Conservation (phyloP, 1,140 invertebrate genomes). For the Penaeus japonicus region DNA sequence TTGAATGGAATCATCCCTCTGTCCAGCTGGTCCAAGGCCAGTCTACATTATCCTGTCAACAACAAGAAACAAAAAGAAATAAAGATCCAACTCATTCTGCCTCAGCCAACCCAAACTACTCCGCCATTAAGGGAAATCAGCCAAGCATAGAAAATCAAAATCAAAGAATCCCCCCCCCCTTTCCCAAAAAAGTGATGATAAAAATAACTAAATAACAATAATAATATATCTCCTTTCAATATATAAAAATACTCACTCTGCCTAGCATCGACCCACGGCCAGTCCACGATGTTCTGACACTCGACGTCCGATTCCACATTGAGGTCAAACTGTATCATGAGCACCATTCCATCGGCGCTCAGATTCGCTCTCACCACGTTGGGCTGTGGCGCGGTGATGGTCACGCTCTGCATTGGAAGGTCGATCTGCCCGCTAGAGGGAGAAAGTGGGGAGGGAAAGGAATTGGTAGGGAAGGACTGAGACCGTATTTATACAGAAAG, state of each 20-base stretch:
- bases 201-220: not conserved
- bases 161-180: too few relatives aligned
- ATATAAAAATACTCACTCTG: constrained; percentile 10
- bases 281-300: constrained; percentile 6
- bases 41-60: too few relatives aligned
- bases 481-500: too few relatives aligned
- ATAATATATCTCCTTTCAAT: too few relatives aligned
- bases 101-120: too few relatives aligned
- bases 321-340: constrained; percentile 4
- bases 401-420: not conserved
- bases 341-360: not conserved
- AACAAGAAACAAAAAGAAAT: too few relatives aligned
- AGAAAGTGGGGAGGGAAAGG: not conserved
- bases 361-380: constrained; percentile 1
- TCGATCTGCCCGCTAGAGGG: not conserved
- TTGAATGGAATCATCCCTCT: too few relatives aligned
- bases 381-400: not conserved
- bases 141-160: too few relatives aligned
- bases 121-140: too few relatives aligned
- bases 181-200: not conserved
- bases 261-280: constrained; percentile 7
- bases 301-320: constrained; percentile 18
- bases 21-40: too few relatives aligned
- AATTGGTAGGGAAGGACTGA: too few relatives aligned
- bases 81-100: not conserved